Conservation (phyloP, 2,113 vertebrate species). For the Ptychochromis oligacanthus region DNA sequence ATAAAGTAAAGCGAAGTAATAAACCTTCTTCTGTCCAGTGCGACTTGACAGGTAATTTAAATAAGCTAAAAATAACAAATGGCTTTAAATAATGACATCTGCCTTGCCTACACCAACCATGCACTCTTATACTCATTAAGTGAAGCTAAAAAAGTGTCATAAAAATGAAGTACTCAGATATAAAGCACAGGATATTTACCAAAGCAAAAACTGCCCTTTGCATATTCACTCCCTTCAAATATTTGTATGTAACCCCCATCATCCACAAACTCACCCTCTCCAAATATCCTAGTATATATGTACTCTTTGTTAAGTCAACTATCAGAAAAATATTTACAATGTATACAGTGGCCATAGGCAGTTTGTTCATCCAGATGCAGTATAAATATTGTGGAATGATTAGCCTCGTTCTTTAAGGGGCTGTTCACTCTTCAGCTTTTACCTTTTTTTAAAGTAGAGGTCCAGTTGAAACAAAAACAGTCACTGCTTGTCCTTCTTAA, state of each 20-base stretch:
- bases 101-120: not conserved
- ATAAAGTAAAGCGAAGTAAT: not conserved
- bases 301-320: slow-evolving; percentile 56
- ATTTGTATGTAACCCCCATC: slow-evolving; percentile 60
- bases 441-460: not conserved
- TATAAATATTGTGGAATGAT: slow-evolving; percentile 57
- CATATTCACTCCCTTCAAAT: slow-evolving; percentile 64
- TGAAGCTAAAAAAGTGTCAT: slow-evolving; percentile 29
- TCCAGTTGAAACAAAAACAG: not conserved
- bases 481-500: not conserved
- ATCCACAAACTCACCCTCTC: slow-evolving; percentile 46
- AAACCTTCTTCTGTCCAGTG: not conserved
- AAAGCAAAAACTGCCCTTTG: slow-evolving; percentile 68
- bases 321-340: slow-evolving; percentile 74
- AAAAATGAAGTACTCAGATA: slow-evolving; percentile 46
- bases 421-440: not conserved
- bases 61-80: slow-evolving; percentile 24
- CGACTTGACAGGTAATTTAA: slow-evolving; percentile 9
- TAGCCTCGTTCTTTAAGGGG: slow-evolving; percentile 23
- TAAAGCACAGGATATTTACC: slow-evolving; percentile 59
- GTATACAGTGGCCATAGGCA: slow-evolving; percentile 48
- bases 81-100: slow-evolving; percentile 32
- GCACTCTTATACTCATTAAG: not conserved
- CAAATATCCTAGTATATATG: slow-evolving; percentile 57
- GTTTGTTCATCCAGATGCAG: slow-evolving; percentile 47